These are phyloP conservation scores for Dendronephthya gigantea DNA, from an alignment of 64 coral and sea anemone species.

Conservation along the genomic window DNA sequence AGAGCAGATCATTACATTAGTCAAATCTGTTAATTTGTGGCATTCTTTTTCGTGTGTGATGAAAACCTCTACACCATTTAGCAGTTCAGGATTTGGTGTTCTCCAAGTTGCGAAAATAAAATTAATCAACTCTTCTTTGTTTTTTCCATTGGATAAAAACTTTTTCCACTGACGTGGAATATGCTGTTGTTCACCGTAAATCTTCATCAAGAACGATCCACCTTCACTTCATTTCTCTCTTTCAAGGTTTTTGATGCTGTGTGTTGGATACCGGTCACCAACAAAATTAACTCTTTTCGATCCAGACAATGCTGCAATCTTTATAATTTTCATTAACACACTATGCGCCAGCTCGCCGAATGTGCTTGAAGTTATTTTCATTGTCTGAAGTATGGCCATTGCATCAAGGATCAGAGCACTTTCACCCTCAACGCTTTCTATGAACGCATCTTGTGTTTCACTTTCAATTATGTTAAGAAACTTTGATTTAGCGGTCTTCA, in stretches of 20 bases:
- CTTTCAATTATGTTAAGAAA: slow-evolving; percentile 18
- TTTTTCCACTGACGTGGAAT: slow-evolving; percentile 18
- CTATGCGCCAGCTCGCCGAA: slow-evolving; percentile 20
- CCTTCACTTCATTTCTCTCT: slow-evolving; percentile 23
- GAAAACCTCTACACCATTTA: neutral
- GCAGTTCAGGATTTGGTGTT: neutral
- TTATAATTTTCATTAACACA: slow-evolving; percentile 19
- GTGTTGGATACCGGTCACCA: slow-evolving; percentile 7
- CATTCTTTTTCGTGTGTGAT: neutral
- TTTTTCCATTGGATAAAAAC: neutral
- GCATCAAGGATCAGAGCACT: slow-evolving; percentile 27
- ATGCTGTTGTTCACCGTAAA: slow-evolving; percentile 16
- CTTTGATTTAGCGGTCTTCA: slow-evolving; percentile 11
- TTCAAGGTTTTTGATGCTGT: slow-evolving; percentile 23
- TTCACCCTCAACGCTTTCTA: slow-evolving; percentile 8
- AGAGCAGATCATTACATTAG: neutral
- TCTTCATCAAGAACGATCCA: neutral
- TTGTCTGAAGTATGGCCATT: slow-evolving; percentile 18
- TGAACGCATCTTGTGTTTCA: neutral
- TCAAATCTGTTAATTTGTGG: neutral
- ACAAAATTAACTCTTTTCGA: slow-evolving; percentile 23
- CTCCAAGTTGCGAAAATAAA: neutral
- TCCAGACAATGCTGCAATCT: slow-evolving; percentile 3
- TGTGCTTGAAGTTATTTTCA: neutral
- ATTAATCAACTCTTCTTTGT: neutral